Evolutionary conservation across 2,797 vertebrate genomes (phyloP), one percentile per base, ranked within the genome.

Genomic region (Momotus momota): DNA sequence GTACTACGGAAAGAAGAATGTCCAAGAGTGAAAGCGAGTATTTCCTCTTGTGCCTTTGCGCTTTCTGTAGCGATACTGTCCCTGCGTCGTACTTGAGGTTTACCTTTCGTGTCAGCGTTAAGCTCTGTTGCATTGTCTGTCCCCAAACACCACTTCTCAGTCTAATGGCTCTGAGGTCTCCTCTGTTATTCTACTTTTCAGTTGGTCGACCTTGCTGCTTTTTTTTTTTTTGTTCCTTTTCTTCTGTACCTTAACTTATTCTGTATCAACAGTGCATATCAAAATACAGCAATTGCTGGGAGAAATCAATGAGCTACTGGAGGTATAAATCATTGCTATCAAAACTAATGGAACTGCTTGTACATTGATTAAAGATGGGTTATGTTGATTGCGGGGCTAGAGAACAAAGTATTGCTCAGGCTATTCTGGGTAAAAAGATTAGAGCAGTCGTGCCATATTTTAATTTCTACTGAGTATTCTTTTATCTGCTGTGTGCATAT

Each of bases 31-130:
- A 77, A 40, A 91, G 55, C 10, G 2, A 51, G 27, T 14, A 29
- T 93, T 90, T 93, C 79, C 75, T 91, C 74, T 46, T 81, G 60
- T 33, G 74, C 72, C 75, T 90, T 67, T 78, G 74, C 90, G 86
- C 55, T 86, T 21, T 78, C 31, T 91, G 60, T 49, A 38, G 23
- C 16, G 38, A 23, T 33, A 0, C 8, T 38, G 70, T 82, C 49
- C 40, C 74, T 65, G 79, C 60, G 26, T 69, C 83, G 67, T 81
- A 9, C 84, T 35, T 69, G 45, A 33, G 69, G 58, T 69, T 92
- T 80, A 51, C 67, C 17, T 93, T 94, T 72, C 1, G 0, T 85
- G 20, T 85, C 66, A 52, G 52, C 64, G 5, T 67, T 45, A 16
- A 66, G 81, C 8, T 2, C 10, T 73, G 80, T 29, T 86, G 65